Evolutionary conservation across 2,113 vertebrate species (phyloP).

Genomic region (Melanocharis versteri): DNA sequence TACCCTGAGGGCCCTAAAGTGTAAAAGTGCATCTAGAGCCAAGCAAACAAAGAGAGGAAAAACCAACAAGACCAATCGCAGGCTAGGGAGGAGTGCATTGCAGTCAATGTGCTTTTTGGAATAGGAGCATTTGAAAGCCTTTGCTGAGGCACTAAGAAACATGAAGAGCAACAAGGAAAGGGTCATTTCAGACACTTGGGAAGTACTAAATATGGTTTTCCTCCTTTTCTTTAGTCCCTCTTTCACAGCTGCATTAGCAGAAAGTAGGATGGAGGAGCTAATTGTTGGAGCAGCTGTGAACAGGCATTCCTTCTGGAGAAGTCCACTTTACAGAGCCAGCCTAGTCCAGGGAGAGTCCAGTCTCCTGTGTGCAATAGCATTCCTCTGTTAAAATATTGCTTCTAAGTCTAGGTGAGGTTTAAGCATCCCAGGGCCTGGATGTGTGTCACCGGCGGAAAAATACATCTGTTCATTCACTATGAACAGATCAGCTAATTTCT

Average conservation of each 20-base stretch:
- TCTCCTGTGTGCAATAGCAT: neutral
- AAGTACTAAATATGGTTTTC: neutral
- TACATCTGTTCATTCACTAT: neutral
- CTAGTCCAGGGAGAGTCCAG: neutral
- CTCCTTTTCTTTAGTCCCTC: neutral
- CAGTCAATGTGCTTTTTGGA: neutral
- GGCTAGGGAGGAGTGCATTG: neutral
- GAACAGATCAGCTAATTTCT: neutral
- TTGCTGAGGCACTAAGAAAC: neutral
- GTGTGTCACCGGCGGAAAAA: neutral
- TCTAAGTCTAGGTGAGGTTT: neutral
- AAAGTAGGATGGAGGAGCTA: neutral
- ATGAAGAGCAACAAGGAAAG: neutral
- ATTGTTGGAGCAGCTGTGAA: neutral
- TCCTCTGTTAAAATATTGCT: neutral
- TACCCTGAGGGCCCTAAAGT: neutral
- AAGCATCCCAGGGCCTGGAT: neutral
- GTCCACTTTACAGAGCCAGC: neutral
- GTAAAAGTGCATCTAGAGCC: neutral
- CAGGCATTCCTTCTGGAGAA: neutral
- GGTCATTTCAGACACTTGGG: neutral
- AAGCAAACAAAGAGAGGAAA: neutral
- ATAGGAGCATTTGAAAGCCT: neutral
- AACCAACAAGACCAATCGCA: neutral
- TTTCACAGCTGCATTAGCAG: neutral